Base-by-base conservation (phyloP, 1,140 invertebrate genomes). In the Bombus superbus region DNA sequence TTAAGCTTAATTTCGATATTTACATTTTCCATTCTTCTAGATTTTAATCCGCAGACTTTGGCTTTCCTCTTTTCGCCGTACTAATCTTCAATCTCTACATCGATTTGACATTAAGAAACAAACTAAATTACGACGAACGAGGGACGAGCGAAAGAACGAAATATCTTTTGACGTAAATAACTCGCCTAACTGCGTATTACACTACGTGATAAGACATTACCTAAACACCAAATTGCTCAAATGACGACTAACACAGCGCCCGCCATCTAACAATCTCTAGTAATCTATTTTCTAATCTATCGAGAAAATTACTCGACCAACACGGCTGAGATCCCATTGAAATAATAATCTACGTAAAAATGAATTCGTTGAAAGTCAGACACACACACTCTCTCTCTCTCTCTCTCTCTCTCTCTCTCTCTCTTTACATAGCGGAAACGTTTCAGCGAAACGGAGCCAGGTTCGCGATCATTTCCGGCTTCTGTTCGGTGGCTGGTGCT, bases 381-480 rank as follows among this genome's bases (percentile, higher is more conserved):
- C 32, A 32, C n/a, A n/a, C n/a, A n/a, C n/a, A n/a, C n/a, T n/a
- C 3, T n/a, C 10, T n/a, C 10, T n/a, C 28, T 11, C 5, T 57
- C 10, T 62, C 9, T 59, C 3, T 59, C 3, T 53, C 4, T 53
- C 15, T n/a, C 28, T 62, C 59, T 62, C 28, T n/a, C 28, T n/a
- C 22, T 75, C 1, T 35, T 32, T 28, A 11, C 4, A 62, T 15
- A 32, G 18, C 32, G 53, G 79, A 72, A 81, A 81, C 68, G 47
- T 71, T 72, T 28, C 32, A 38, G 15, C 3, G 18, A 57, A 83
- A 44, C 47, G 44, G 42, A 74, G 22, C 59, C 44, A 28, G n/a
- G 10, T 13, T 25, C 73, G 68, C 62, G 62, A 77, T 83, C 73
- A 83, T 83, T 83, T 77, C 62, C 81, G 59, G 44, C 73, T 32